Evolutionary conservation across 53 echinoderm and acorn worm genomes (phyloP).

Genomic region (Zoroaster sp.): DNA sequence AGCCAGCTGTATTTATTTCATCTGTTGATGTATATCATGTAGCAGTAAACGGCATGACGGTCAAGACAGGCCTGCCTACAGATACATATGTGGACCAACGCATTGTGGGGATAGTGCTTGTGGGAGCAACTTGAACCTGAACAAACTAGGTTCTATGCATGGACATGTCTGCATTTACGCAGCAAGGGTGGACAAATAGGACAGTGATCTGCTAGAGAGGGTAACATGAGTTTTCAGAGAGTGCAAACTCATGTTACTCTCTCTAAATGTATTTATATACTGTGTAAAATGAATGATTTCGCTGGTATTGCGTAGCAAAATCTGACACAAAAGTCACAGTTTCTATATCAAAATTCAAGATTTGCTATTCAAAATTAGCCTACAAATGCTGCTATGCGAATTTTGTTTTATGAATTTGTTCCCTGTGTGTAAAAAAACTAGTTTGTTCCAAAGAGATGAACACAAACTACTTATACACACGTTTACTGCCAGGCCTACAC

Average conservation of each 20-base stretch:
- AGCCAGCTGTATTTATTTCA: conserved; percentile 32
- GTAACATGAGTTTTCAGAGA: no score
- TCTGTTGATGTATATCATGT: conserved; percentile 23
- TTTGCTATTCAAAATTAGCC: background rate
- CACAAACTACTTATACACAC: background rate
- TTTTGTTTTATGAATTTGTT: background rate
- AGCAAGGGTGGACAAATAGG: background rate
- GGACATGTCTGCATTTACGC: background rate
- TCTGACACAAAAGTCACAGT: background rate
- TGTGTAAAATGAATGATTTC: background rate
- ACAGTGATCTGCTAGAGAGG: no score
- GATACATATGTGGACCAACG: conserved; percentile 37
- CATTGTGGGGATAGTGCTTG: conserved; percentile 14
- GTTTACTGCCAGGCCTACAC: background rate
- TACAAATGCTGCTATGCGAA: background rate
- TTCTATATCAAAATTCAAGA: no score
- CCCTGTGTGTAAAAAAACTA: background rate
- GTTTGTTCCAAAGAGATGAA: background rate
- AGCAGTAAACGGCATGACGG: conserved; percentile 17
- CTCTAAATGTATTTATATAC: background rate
- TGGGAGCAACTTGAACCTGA: conserved; percentile 32
- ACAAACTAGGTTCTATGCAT: conserved; percentile 2
- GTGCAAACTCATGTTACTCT: no score
- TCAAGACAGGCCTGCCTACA: background rate
- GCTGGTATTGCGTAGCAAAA: background rate